Evolutionary conservation across 2,888 invertebrate species (phyloP), one percentile per base, ranked within the genome.

Genomic region (Protodeltote pygarga): DNA sequence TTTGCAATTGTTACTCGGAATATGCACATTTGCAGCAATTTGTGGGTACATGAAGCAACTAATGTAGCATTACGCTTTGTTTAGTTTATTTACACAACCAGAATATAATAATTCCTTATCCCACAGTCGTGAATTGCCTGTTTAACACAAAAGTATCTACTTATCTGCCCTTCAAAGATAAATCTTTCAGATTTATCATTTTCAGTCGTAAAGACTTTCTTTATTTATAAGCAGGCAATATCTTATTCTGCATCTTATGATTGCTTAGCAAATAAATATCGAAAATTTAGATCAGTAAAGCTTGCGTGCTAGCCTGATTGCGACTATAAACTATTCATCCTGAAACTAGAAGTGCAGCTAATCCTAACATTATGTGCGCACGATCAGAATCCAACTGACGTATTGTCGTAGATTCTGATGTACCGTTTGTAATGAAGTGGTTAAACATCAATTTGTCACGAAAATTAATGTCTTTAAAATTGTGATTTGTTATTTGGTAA

Each of bases 281-380:
- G 47, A 54, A 54, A 50, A 65, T 65, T 65, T 67, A 64, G 54
- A 65, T 64, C 50, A 68, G 60, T 50, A 51, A 67, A 46, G 50
- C 45, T 55, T 54, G 65, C 54, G 54, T 68, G 69, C 69, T 49
- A 40, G 52, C 38, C 57, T 68, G 65, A 65, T 65, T 60, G 61
- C 61, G 33, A 42, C 52, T 48, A 68, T 68, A 68, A 65, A 65
- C 49, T 57, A 42, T 39, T 65, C 65, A 47, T 48, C 46, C 60
- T 60, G 55, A 54, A 63, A 67, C 64, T 48, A 48, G 59, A 44
- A 49, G 10, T 60, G 68, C 51, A 49, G 42, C 51, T 45, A 64
- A 68, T 52, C 51, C 55, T 37, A 49, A 68, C 52, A 65, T 68
- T 64, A 65, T 52, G 38, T 44, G 44, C 48, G 28, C 44, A 31